Conservation (phyloP, 2,113 vertebrate species). For the Oophaga pumilio region DNA sequence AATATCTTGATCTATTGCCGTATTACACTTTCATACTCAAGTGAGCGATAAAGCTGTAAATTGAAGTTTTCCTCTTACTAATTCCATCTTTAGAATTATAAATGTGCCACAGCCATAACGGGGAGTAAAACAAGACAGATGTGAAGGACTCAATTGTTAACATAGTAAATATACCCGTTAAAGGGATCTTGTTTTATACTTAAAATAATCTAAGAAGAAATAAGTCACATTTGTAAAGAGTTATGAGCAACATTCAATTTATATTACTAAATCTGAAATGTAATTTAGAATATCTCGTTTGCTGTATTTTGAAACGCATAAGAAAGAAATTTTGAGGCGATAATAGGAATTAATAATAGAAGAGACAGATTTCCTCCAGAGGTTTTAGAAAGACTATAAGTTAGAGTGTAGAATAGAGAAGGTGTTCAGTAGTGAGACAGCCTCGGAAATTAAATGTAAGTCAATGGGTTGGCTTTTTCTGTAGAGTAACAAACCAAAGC, state of each 20-base stretch:
- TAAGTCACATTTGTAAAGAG: constrained; percentile 8
- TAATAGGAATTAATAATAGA: constrained; percentile 47
- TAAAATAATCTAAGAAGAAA: constrained; percentile 28
- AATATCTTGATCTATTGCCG: constrained; percentile 54
- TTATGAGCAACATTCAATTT: background rate
- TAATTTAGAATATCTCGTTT: constrained; percentile 32
- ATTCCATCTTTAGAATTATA: constrained; percentile 39
- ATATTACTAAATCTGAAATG: background rate
- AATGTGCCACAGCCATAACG: constrained; percentile 30
- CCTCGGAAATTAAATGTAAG: background rate
- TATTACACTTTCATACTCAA: constrained; percentile 51
- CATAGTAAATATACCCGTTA: background rate
- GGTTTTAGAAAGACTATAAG: background rate
- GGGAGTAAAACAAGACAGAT: constrained; percentile 27
- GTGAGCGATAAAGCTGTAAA: constrained; percentile 51
- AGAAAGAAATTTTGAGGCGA: background rate
- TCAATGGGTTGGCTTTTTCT: background rate
- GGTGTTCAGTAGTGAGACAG: background rate
- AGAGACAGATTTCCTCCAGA: constrained; percentile 24
- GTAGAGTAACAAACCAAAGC: background rate
- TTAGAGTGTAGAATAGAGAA: background rate
- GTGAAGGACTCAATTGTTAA: constrained; percentile 14
- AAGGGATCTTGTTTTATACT: constrained; percentile 15
- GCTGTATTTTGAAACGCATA: background rate
- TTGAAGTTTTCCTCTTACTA: constrained; percentile 36